Evolutionary conservation across 2,888 invertebrate genomes (phyloP).

Genomic region (Incurvaria masculella): DNA sequence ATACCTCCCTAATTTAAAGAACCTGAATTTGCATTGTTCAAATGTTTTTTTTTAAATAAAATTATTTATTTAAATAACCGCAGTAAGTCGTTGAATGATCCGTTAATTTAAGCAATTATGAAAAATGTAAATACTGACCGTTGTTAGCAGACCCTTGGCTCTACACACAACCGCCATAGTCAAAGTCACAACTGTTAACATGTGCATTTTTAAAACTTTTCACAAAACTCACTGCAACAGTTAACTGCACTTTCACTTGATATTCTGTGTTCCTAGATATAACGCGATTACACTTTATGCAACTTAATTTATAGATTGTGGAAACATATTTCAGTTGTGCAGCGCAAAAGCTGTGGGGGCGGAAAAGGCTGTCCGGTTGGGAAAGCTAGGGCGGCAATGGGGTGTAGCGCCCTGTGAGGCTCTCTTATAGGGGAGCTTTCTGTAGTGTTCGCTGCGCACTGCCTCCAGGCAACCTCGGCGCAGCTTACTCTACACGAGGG

Average conservation of each 20-base stretch:
- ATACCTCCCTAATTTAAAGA: too few relatives aligned
- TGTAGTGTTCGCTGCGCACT: background rate
- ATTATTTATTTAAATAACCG: too few relatives aligned
- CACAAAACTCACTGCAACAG: background rate
- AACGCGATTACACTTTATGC: too few relatives aligned
- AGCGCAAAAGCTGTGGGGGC: too few relatives aligned
- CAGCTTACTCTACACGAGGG: background rate
- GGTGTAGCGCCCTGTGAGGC: background rate
- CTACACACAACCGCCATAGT: slow-evolving; percentile 31
- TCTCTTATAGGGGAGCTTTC: background rate
- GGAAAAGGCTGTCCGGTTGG: background rate
- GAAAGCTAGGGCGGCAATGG: background rate
- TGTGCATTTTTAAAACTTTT: slow-evolving; percentile 29
- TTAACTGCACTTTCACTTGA: too few relatives aligned
- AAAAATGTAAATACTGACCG: slow-evolving; percentile 38
- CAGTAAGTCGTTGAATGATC: too few relatives aligned
- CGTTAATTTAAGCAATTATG: too few relatives aligned
- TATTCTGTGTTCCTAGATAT: too few relatives aligned
- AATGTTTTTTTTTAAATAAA: too few relatives aligned
- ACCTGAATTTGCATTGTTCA: too few relatives aligned
- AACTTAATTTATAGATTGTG: too few relatives aligned
- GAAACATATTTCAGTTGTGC: too few relatives aligned
- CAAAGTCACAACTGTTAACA: slow-evolving; percentile 29
- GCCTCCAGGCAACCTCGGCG: background rate
- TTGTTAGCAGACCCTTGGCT: slow-evolving; percentile 32